Evolutionary conservation across 2,113 vertebrate species (phyloP).

Genomic region (Aythya baeri): DNA sequence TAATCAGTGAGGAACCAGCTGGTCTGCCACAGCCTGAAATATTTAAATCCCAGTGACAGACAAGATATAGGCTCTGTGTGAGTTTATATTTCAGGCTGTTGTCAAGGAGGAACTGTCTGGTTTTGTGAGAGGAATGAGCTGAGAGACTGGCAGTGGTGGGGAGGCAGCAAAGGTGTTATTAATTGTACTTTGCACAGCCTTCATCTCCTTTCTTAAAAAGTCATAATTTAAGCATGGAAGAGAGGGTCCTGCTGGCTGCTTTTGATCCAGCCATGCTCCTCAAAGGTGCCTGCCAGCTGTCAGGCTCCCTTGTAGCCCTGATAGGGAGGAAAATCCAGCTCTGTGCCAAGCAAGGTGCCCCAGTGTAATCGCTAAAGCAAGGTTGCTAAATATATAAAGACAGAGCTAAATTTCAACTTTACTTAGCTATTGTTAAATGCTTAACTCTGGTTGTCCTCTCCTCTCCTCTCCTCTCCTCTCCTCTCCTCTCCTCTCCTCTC

Average conservation of each 20-base stretch:
- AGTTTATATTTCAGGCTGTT: conserved; percentile 19
- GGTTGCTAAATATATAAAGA: background rate
- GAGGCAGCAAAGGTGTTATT: background rate
- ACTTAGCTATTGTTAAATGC: background rate
- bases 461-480: background rate
- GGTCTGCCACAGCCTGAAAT: background rate
- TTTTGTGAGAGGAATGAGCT: background rate
- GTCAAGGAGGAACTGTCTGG: background rate
- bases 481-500: background rate
- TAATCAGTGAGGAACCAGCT: background rate
- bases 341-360: background rate
- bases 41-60: conserved; percentile 44
- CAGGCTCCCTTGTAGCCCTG: background rate
- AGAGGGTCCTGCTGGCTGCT: background rate
- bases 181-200: background rate
- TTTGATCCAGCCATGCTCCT: background rate
- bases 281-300: background rate
- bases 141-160: background rate
- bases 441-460: background rate
- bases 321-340: background rate
- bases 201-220: background rate
- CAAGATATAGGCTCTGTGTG: conserved; percentile 6
- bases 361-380: accelerated
- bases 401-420: background rate
- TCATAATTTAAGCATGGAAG: background rate